Evolutionary conservation across 2,797 vertebrate species (phyloP), one percentile per base, ranked within the genome.

Genomic region (Sorex maritimensis): DNA sequence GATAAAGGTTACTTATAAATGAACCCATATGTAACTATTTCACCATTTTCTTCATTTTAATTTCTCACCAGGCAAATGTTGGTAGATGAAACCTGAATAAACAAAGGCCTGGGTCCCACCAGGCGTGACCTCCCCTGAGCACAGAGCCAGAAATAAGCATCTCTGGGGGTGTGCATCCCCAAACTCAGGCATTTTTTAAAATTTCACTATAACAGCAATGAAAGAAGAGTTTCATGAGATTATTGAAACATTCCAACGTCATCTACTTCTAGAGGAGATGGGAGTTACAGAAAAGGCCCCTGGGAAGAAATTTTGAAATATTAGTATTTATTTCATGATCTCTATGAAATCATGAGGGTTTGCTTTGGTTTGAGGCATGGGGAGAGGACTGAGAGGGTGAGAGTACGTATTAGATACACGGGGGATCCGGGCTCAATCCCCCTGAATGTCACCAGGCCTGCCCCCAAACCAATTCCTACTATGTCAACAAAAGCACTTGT

Each of bases 1-100:
- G 58, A n/a, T 23, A 82, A 78, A 78, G 67, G 49, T 71, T n/a
- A 46, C 17, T 46, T 81, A 69, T 46, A 46, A 77, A 78, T 84
- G 14, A 69, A 21, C 30, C 44, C 38, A 69, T 21, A 30, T 14
- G 24, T 46, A 69, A 69, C 30, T 44, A 61, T 46, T 30, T 78
- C 83, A 21, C 26, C 10, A 78, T 61, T 91, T 61, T 49, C 55
- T 73, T n/a, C 4, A 26, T 73, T 55, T 82, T 67, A 14, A 34
- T 63, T 52, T 55, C 79, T 75, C n/a, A 30, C 24, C 74, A 55
- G 71, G 30, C 71, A 68, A 58, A 28, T 79, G 77, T 55, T 55
- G 30, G 28, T 68, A 78, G 15, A n/a, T 69, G 38, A 2, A 19
- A 17, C 26, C 44, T 38, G 17, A 8, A 55, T 63, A 83, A 55